Percentiles rank a stretch among this genome's conserved stretches.
These are phyloP conservation scores for Lasioglossum villosulum DNA, from an alignment of 2,888 invertebrate species.

Conservation along the genomic window DNA sequence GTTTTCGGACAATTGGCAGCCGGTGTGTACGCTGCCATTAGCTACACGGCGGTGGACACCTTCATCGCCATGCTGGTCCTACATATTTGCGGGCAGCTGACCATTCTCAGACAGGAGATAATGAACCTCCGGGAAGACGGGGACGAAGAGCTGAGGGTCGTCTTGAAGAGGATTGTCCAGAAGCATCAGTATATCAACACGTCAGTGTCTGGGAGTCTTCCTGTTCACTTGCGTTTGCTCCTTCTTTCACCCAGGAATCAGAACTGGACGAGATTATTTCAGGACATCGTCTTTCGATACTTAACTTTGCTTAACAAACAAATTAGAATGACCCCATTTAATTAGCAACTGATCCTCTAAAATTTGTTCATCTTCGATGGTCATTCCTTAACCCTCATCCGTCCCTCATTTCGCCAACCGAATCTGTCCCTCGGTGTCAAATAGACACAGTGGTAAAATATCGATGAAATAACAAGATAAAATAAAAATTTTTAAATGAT, in stretches of 20 bases:
- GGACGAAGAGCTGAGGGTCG: not conserved
- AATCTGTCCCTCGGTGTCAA: no score
- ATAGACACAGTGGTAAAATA: no score
- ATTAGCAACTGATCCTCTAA: no score
- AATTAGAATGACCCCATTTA: not conserved
- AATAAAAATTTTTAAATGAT: no score
- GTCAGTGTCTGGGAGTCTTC: conserved; percentile 28
- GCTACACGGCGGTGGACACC: conserved; percentile 60
- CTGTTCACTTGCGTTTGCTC: not conserved
- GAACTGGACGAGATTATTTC: not conserved
- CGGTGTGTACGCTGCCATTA: not conserved
- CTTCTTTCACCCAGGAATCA: not conserved
- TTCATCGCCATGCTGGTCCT: conserved; percentile 60
- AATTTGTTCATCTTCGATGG: no score
- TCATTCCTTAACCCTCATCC: no score
- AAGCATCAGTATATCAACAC: conserved; percentile 58
- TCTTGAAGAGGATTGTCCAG: conserved; percentile 21
- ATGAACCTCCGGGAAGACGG: not conserved
- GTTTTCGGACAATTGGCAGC: conserved; percentile 31
- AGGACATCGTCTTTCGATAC: not conserved
- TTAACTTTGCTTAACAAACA: not conserved
- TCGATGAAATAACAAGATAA: no score
- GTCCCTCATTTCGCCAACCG: no score
- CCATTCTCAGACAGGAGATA: conserved; percentile 35
- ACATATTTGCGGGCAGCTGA: conserved; percentile 61